Evolutionary conservation across 2,888 invertebrate genomes (phyloP).

Genomic region (Hyposoter dolosus): DNA sequence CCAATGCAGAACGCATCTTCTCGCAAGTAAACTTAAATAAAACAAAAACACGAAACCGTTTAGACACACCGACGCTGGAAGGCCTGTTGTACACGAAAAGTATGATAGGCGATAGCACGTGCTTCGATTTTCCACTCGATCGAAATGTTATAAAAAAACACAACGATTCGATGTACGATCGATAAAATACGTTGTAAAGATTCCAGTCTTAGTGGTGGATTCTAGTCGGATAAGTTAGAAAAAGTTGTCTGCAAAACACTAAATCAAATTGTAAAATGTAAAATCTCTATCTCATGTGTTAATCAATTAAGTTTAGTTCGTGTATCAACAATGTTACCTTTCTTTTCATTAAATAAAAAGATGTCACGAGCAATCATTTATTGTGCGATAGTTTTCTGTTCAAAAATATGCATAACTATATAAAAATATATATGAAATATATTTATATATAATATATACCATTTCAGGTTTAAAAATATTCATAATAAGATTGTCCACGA

Average conservation of each 20-base stretch:
- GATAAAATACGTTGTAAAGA: not conserved
- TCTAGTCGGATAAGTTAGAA: not conserved
- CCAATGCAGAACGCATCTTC: constrained; percentile 51
- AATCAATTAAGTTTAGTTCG: not conserved
- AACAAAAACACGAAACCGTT: constrained; percentile 47
- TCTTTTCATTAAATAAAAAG: not conserved
- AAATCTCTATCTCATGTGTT: too few relatives aligned
- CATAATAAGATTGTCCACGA: too few relatives aligned
- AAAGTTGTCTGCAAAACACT: not conserved
- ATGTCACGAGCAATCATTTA: too few relatives aligned
- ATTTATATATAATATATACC: too few relatives aligned
- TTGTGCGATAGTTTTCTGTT: too few relatives aligned
- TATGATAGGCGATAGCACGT: not conserved
- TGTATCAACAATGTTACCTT: not conserved
- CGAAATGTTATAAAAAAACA: constrained; percentile 2
- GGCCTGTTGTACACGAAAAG: constrained; percentile 43
- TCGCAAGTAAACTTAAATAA: constrained; percentile 53
- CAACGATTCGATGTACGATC: constrained; percentile 8
- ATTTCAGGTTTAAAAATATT: too few relatives aligned
- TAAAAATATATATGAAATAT: too few relatives aligned
- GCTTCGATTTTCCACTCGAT: constrained; percentile 5
- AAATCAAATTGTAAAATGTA: too few relatives aligned
- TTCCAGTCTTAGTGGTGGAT: not conserved
- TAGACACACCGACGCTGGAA: constrained; percentile 41
- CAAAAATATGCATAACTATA: too few relatives aligned